A percentile compares a stretch with the other conserved stretches of the same genome.
These are phyloP conservation scores for Elegia similella DNA, from an alignment of 2,888 invertebrate genomes.

Conservation along the genomic window DNA sequence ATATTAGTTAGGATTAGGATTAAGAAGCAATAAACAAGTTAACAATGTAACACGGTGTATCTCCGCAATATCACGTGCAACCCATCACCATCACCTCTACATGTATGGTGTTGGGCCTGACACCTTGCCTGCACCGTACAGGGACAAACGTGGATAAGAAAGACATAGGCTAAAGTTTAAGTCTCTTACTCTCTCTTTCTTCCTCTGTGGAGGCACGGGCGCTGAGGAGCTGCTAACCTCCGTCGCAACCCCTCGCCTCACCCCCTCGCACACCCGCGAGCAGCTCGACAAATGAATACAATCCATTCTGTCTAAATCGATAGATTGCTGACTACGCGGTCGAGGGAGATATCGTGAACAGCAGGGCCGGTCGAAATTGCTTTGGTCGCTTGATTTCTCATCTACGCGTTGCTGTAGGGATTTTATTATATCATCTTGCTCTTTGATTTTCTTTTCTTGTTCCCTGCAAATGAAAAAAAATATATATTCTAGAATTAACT, in stretches of 20 bases:
- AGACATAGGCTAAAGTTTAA: no score
- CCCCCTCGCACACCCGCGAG: constrained; percentile 27
- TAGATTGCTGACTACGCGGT: constrained; percentile 16
- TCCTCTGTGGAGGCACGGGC: constrained; percentile 45
- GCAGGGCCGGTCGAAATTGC: constrained; percentile 27
- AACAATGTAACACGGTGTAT: no score
- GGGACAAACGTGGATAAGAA: no score
- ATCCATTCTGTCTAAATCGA: background rate
- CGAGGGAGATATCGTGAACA: constrained; percentile 33
- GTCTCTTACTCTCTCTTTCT: constrained; percentile 10
- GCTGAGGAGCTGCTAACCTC: constrained; percentile 46
- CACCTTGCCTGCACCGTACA: no score
- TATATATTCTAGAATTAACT: no score
- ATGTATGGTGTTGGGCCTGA: no score
- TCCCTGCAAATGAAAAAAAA: constrained; percentile 37
- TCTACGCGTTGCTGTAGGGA: constrained; percentile 36
- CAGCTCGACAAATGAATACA: constrained; percentile 22
- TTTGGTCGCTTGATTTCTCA: constrained; percentile 22
- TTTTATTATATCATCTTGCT: constrained; percentile 44
- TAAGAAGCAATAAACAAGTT: no score
- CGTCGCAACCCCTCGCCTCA: constrained; percentile 32
- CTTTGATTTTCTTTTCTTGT: constrained; percentile 49
- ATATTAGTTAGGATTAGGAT: no score
- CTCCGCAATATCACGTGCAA: no score
- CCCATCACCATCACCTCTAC: no score